Evolutionary conservation across 2,113 vertebrate genomes (phyloP), one percentile per base, ranked within the genome.

Genomic region (Embiotoca jacksoni): DNA sequence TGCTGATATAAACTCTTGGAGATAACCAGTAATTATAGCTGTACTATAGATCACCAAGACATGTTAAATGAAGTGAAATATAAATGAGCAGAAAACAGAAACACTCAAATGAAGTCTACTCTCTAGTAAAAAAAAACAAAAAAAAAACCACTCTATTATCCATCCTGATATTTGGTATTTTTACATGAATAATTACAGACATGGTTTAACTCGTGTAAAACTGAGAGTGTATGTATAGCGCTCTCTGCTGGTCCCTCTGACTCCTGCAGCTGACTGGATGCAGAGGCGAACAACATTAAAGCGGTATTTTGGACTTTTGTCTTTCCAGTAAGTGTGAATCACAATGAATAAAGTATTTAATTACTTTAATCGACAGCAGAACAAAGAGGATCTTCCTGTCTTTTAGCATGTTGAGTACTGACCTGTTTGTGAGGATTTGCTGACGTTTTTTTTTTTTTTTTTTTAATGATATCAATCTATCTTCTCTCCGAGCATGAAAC

Each of bases 381-480:
- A 8, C 1, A 41, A 16, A 64, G 41, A 71, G 4, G 47, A 44
- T 16, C 3, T 59, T 52, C 35, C 0, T 50, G 9, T 31, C 30
- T 15, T 49, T 30, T 35, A 6, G 16, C 7, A n/a, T n/a, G 23
- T 41, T 58, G 39, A 58, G 56, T 3, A 15, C 1, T 49, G 41
- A 44, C 39, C 13, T 47, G 41, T 70, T 66, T 82, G 44, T 64
- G 65, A 47, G 31, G 31, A 78, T 83, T 46, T 72, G 85, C 74
- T 79, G 87, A 80, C 46, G 30, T 85, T 62, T 70, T 23, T 23
- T n/a, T 62, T 70, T 62, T 70, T 16, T 11, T 33, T 83, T 72
- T 83, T 33, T 62, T 88, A 71, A 90, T 84, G 81, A 74, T 4
- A 30, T 9, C 71, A 16, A 53, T 84, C 67, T 65, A 60, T 86